Evolutionary conservation across 2,113 vertebrate genomes (phyloP).

Genomic region (Thymallus thymallus): DNA sequence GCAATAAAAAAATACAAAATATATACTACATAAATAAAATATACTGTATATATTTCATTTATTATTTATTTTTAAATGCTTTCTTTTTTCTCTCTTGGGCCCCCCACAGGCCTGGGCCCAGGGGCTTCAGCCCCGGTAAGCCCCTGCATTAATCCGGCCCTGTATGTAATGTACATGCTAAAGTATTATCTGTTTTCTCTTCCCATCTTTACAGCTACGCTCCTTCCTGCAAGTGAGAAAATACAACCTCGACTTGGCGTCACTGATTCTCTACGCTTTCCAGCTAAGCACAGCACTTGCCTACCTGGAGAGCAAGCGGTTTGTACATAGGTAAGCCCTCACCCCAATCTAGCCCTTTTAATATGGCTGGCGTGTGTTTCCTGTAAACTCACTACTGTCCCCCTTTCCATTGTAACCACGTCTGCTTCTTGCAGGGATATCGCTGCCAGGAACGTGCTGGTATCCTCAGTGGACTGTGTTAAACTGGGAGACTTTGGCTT

Average conservation of each 20-base stretch:
- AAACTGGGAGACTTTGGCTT: constrained; percentile 97
- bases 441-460: constrained; percentile 95
- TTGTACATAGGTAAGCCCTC: constrained; percentile 91
- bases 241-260: constrained; percentile 91
- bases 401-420: neutral
- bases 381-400: neutral
- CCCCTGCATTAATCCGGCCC: no score
- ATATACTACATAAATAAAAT: no score
- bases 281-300: constrained; percentile 96
- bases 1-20: no score
- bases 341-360: no score
- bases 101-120: no score
- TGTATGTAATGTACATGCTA: neutral
- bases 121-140: no score
- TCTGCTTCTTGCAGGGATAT: constrained; percentile 84
- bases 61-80: no score
- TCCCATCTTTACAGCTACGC: constrained; percentile 75
- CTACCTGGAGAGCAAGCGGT: constrained; percentile 97
- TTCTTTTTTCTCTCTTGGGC: no score
- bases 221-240: constrained; percentile 96
- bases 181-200: neutral
- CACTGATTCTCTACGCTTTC: constrained; percentile 91
- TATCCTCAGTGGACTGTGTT: constrained; percentile 92
- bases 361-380: neutral
- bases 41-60: no score